Conservation (phyloP, 1,140 invertebrate genomes). For the Drosophila pachea region DNA sequence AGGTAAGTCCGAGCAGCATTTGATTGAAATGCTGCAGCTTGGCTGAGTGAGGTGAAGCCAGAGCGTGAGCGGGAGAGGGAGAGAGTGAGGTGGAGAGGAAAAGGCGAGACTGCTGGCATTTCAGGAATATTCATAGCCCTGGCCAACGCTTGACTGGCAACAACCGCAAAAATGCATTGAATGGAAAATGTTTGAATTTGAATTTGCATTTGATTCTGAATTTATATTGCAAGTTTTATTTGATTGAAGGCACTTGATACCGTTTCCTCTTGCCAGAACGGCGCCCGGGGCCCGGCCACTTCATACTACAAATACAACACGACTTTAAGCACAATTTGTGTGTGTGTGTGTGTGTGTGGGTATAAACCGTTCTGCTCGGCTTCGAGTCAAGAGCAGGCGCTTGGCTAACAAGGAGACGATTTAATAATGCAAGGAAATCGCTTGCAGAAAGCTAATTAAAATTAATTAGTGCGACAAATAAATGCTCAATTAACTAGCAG, state of each 20-base stretch:
- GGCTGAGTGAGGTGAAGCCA: not conserved
- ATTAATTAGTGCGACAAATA: slow-evolving; percentile 7
- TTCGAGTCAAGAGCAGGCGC: slow-evolving; percentile 9
- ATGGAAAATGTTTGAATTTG: slow-evolving; percentile 77
- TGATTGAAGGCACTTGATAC: slow-evolving; percentile 75
- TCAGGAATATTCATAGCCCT: slow-evolving; percentile 68
- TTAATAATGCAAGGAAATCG: slow-evolving; percentile 11
- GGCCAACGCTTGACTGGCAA: slow-evolving; percentile 66
- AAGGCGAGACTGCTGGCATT: slow-evolving; percentile 14
- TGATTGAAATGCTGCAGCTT: slow-evolving; percentile 67
- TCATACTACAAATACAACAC: slow-evolving; percentile 3
- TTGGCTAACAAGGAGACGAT: slow-evolving; percentile 35
- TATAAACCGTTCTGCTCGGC: not conserved
- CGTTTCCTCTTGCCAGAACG: slow-evolving; percentile 66
- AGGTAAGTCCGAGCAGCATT: slow-evolving; percentile 46
- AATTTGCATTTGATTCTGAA: slow-evolving; percentile 70
- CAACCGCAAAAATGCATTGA: slow-evolving; percentile 75
- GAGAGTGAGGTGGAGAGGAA: not conserved
- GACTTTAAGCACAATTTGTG: not conserved
- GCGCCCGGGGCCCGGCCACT: slow-evolving; percentile 29
- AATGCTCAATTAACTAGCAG: too few species aligned
- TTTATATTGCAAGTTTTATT: slow-evolving; percentile 76
- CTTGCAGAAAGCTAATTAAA: slow-evolving; percentile 17
- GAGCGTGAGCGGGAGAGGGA: not conserved
- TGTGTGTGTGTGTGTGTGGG: not conserved